Conservation (phyloP, 2,113 vertebrate genomes). For the Epinephelus lanceolatus region DNA sequence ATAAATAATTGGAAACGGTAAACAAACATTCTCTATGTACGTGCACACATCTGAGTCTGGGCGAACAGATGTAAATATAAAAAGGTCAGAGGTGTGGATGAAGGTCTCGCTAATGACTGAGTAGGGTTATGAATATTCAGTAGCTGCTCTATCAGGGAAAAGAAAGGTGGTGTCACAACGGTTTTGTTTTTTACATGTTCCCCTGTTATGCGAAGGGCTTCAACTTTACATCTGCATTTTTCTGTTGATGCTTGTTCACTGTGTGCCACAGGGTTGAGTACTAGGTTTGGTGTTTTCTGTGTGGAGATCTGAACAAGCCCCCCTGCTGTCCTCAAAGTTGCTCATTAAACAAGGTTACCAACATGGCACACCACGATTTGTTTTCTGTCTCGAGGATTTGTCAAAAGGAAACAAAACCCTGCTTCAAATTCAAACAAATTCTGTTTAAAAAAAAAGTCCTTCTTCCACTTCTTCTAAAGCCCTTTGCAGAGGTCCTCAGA, state of each 20-base stretch:
- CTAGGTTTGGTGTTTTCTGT: constrained; percentile 29
- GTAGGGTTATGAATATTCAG: constrained; percentile 31
- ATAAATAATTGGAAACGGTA: constrained; percentile 68
- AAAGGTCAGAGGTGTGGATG: constrained; percentile 25
- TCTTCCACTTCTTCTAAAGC: background rate
- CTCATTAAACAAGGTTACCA: constrained; percentile 54
- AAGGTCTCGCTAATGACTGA: constrained; percentile 31
- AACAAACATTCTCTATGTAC: constrained; percentile 42
- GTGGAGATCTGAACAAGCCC: constrained; percentile 30
- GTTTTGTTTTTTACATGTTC: constrained; percentile 30
- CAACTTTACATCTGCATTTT: constrained; percentile 59
- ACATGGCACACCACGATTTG: constrained; percentile 20
- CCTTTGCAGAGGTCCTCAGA: constrained; percentile 3
- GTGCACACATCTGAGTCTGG: constrained; percentile 43
- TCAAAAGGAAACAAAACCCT: constrained; percentile 26
- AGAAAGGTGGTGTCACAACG: constrained; percentile 20
- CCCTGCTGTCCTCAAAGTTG: constrained; percentile 30
- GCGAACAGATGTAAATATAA: constrained; percentile 24
- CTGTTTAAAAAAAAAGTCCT: background rate
- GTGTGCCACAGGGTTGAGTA: constrained; percentile 13
- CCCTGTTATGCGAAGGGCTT: constrained; percentile 73
- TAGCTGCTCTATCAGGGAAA: constrained; percentile 38
- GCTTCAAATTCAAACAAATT: background rate
- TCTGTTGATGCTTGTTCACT: constrained; percentile 55
- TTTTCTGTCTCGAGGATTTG: constrained; percentile 20